Evolutionary conservation across 2,113 vertebrate species (phyloP).

Genomic region (Phrynocephalus versicolor): DNA sequence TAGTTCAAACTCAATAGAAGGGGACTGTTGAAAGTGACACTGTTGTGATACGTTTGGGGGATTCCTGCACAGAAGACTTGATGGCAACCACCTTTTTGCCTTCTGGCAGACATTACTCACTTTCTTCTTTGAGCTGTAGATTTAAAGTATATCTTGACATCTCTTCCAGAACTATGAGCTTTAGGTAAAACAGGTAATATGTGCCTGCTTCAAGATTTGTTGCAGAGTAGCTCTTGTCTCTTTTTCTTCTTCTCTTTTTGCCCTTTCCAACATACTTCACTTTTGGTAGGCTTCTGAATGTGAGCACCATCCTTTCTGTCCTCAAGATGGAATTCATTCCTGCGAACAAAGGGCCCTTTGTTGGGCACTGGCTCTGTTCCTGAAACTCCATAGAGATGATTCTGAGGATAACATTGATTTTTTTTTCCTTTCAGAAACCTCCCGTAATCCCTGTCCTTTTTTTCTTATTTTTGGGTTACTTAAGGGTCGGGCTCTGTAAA

Average conservation of each 20-base stretch:
- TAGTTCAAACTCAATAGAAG: background rate
- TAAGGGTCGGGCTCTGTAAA: background rate
- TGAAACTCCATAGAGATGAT: background rate
- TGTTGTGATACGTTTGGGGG: background rate
- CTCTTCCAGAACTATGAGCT: background rate
- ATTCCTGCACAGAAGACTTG: background rate
- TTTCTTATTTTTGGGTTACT: background rate
- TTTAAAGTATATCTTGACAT: background rate
- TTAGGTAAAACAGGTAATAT: background rate
- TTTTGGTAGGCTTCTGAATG: background rate
- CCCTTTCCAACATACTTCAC: slow-evolving; percentile 1
- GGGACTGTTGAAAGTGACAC: background rate
- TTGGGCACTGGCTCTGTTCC: background rate
- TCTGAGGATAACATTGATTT: slow-evolving; percentile 17
- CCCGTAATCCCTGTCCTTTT: background rate
- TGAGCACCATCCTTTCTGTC: background rate
- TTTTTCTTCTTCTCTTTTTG: background rate
- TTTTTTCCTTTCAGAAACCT: slow-evolving; percentile 2
- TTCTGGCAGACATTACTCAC: background rate
- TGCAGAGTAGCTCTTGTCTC: background rate
- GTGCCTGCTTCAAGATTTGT: background rate
- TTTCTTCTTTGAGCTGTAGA: slow-evolving; percentile 6
- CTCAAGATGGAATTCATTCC: slow-evolving; percentile 10
- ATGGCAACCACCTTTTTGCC: background rate
- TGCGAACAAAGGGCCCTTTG: slow-evolving; percentile 2